Conservation (phyloP, 30 jellyfish, hydroid and myxozoan genomes). For the Aurelia sp. region DNA sequence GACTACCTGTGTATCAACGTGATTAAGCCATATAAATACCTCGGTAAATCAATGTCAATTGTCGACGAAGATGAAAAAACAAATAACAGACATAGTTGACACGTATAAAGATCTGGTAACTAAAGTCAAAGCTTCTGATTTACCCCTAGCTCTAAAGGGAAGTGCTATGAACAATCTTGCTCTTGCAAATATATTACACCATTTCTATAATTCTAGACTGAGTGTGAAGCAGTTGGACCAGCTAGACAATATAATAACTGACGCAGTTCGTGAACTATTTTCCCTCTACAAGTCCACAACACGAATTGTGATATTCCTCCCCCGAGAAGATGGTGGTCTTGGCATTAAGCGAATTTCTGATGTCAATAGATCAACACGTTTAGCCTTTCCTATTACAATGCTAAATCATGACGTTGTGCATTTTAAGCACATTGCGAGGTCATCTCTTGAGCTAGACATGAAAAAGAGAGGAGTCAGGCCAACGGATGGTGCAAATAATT, state of each 20-base stretch:
- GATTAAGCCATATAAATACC: slow-evolving; percentile 12
- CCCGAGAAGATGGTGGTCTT: slow-evolving; percentile 9
- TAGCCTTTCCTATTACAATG: too few relatives aligned
- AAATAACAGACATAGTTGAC: slow-evolving; percentile 17
- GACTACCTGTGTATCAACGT: neutral
- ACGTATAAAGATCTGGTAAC: slow-evolving; percentile 15
- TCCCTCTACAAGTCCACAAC: too few relatives aligned
- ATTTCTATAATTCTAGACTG: slow-evolving; percentile 36
- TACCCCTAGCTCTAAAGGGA: slow-evolving; percentile 21
- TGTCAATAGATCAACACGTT: neutral
- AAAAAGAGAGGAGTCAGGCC: slow-evolving; percentile 23
- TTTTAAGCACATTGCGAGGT: too few relatives aligned
- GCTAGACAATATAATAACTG: too few relatives aligned
- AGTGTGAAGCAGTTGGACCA: slow-evolving; percentile 21
- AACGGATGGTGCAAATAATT: slow-evolving; percentile 22
- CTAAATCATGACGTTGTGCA: too few relatives aligned
- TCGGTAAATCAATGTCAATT: neutral
- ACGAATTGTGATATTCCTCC: slow-evolving; percentile 20
- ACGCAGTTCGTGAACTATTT: too few relatives aligned
- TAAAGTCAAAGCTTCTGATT: neutral
- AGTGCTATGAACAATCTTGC: slow-evolving; percentile 66
- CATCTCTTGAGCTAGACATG: slow-evolving; percentile 26
- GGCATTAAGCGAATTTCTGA: slow-evolving; percentile 39
- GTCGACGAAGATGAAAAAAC: slow-evolving; percentile 43
- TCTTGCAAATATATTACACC: slow-evolving; percentile 49